Conservation (phyloP, 2,797 vertebrate species). For the Eremophila alpestris region DNA sequence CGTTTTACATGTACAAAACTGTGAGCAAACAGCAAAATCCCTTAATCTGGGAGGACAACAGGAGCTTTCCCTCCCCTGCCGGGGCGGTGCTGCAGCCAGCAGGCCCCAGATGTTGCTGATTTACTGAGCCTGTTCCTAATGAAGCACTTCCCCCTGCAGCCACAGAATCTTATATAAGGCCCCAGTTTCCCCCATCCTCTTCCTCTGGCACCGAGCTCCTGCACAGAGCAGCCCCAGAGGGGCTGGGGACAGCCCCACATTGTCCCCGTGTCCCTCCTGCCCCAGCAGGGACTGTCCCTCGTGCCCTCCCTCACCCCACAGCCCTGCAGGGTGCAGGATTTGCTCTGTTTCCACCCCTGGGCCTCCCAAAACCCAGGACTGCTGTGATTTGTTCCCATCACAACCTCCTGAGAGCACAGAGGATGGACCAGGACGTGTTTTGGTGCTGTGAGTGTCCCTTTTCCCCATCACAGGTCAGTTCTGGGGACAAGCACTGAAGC, state of each 20-base stretch:
- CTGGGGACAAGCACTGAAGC: not conserved
- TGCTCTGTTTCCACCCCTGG: not conserved
- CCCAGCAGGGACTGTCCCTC: fast-evolving
- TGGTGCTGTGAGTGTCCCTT: fast-evolving
- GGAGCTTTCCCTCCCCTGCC: not conserved
- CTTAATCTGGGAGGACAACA: not conserved
- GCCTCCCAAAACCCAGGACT: fast-evolving
- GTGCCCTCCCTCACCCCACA: fast-evolving
- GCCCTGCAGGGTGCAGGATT: not conserved
- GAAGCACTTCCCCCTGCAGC: not conserved
- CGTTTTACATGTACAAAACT: not conserved
- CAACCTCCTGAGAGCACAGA: not conserved
- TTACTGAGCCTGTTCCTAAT: not conserved
- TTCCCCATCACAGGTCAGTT: not conserved
- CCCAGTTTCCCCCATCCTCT: fast-evolving
- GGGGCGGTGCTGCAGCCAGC: not conserved
- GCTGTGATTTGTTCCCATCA: not conserved
- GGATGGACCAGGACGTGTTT: too few species aligned
- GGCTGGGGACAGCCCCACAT: not conserved
- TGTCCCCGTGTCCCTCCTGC: not conserved
- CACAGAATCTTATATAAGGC: fast-evolving
- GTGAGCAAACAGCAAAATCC: not conserved
- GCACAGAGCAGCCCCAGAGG: not conserved
- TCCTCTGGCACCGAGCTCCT: fast-evolving
- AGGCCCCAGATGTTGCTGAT: not conserved